Conservation (phyloP, 2,888 invertebrate genomes). For the Agriopis marginaria region DNA sequence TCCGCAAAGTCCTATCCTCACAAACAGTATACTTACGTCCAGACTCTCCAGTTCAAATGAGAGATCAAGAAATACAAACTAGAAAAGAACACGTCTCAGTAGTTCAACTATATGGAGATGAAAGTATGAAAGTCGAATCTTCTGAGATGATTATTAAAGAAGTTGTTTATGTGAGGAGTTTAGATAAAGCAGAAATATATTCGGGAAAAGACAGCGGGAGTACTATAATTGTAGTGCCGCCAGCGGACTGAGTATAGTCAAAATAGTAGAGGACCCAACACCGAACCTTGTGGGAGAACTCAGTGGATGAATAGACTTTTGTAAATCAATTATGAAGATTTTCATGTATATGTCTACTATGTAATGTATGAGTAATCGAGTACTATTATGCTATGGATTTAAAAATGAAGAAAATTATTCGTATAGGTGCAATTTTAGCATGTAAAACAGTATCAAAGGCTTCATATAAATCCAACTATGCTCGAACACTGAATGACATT, state of each 20-base stretch:
- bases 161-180: constrained; percentile 68
- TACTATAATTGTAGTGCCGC: constrained; percentile 79
- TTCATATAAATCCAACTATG: constrained; percentile 6
- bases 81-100: constrained; percentile 75
- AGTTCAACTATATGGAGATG: constrained; percentile 75
- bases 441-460: constrained; percentile 26
- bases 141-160: constrained; percentile 68
- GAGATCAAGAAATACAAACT: constrained; percentile 60
- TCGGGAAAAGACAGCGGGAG: constrained; percentile 75
- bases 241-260: constrained; percentile 71
- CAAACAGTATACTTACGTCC: constrained; percentile 77
- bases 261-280: constrained; percentile 37
- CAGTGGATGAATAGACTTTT: constrained; percentile 12
- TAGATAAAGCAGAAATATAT: constrained; percentile 74
- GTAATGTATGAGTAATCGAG: neutral
- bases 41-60: constrained; percentile 64
- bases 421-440: constrained; percentile 22
- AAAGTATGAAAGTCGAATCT: constrained; percentile 61
- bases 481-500: neutral
- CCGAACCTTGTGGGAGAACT: constrained; percentile 38
- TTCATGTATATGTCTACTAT: constrained; percentile 6
- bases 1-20: constrained; percentile 75
- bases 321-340: constrained; percentile 13
- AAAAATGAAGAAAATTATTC: constrained; percentile 1
- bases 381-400: constrained; percentile 9